Percentiles rank a stretch among this genome's conserved stretches.
These are phyloP conservation scores for Falcaria lacertinaria DNA, from an alignment of 2,888 invertebrate genomes.

Conservation along the genomic window DNA sequence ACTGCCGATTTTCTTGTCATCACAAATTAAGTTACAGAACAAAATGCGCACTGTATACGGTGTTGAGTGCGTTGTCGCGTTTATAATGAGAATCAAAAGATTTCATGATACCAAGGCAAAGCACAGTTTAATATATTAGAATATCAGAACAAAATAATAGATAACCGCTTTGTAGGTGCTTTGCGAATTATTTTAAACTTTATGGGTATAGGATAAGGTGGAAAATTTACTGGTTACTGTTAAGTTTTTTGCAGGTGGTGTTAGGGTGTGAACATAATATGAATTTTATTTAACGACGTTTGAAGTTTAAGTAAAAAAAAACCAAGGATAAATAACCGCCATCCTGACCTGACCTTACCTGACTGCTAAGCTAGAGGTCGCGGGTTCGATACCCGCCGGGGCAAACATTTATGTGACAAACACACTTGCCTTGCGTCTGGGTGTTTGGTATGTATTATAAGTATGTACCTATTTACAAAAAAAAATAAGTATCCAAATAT, in stretches of 20 bases:
- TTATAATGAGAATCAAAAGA: not conserved
- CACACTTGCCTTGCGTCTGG: too few species aligned
- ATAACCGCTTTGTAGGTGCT: not conserved
- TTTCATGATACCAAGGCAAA: not conserved
- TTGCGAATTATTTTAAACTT: not conserved
- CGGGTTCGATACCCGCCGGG: too few species aligned
- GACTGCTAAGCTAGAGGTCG: too few species aligned
- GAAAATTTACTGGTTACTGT: not conserved
- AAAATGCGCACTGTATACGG: not conserved
- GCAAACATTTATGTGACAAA: too few species aligned
- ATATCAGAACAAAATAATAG: conserved; percentile 3
- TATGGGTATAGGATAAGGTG: not conserved
- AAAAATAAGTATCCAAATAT: too few species aligned
- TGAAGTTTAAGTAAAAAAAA: too few species aligned
- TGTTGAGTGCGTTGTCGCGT: too few species aligned
- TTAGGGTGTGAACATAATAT: not conserved
- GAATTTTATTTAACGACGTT: too few species aligned
- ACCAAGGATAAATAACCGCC: too few species aligned
- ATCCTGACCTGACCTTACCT: too few species aligned
- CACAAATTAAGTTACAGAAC: not conserved
- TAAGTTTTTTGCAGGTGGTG: not conserved
- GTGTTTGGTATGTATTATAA: too few species aligned
- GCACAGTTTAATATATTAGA: conserved; percentile 3
- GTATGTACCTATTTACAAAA: too few species aligned
- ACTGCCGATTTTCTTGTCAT: not conserved